A percentile compares a stretch with the other conserved stretches of the same genome.
Conservation (phyloP, 2,797 vertebrate species). For the Tokudaia tokunoshimensis region DNA sequence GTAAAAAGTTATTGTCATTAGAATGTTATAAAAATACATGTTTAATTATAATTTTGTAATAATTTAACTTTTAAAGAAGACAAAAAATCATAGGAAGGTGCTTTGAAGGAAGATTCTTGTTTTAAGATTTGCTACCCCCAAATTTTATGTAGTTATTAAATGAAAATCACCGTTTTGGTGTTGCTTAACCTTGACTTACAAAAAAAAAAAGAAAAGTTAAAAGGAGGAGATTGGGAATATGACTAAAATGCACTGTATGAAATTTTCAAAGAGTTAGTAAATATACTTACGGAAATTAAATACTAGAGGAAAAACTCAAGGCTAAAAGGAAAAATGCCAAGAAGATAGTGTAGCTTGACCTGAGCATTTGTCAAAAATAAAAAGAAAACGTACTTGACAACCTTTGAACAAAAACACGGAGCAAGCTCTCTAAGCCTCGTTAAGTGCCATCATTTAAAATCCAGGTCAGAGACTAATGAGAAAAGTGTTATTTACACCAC, state of each 20-base stretch:
- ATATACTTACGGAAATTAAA: background rate
- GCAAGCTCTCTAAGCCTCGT: background rate
- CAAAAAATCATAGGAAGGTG: background rate
- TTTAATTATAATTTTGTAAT: background rate
- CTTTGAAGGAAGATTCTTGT: slow-evolving; percentile 13
- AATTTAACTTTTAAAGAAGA: slow-evolving; percentile 18
- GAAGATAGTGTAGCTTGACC: background rate
- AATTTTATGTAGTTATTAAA: slow-evolving; percentile 29
- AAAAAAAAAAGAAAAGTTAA: background rate
- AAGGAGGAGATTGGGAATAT: background rate
- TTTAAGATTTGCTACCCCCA: slow-evolving; percentile 43
- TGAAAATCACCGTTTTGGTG: slow-evolving; percentile 39
- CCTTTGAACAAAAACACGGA: slow-evolving; percentile 35
- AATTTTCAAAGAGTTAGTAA: background rate
- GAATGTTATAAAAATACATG: background rate
- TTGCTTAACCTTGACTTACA: slow-evolving; percentile 43
- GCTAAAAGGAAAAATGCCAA: slow-evolving; percentile 16
- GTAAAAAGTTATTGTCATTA: background rate
- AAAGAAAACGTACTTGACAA: slow-evolving; percentile 1
- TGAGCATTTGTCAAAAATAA: background rate
- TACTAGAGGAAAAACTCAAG: background rate
- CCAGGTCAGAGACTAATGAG: slow-evolving; percentile 38
- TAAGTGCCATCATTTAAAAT: slow-evolving; percentile 51
- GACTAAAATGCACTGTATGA: background rate
- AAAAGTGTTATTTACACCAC: slow-evolving; percentile 49